phyloP scores from a whole-genome alignment of 2,113 vertebrate genomes.

The Passer domesticus region DNA sequence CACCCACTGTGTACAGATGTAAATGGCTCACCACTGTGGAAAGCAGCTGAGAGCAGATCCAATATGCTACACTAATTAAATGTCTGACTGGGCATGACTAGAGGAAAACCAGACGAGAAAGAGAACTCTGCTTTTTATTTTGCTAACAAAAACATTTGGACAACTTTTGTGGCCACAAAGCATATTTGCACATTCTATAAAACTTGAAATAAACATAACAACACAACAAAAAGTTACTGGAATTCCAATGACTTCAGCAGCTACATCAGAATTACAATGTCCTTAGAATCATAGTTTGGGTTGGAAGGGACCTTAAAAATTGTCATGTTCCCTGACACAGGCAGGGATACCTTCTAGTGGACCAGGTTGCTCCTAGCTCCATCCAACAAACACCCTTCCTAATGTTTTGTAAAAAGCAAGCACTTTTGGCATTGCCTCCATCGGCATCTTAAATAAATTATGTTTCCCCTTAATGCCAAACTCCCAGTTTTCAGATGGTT shows the following conservation, averaged over 20 bases:
- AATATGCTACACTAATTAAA: background rate
- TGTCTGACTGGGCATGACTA: background rate
- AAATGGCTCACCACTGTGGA: background rate
- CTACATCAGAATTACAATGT: background rate
- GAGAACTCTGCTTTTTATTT: background rate
- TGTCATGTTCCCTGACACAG: too few relatives aligned
- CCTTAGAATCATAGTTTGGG: background rate
- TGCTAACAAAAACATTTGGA: background rate
- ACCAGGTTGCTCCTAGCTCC: background rate
- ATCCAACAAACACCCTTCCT: background rate
- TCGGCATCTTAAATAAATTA: background rate
- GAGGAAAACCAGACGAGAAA: background rate
- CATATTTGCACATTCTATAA: background rate
- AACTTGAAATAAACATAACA: background rate
- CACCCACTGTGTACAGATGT: constrained; percentile 5
- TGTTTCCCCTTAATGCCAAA: background rate
- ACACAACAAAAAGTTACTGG: background rate
- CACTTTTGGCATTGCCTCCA: background rate
- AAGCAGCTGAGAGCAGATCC: background rate
- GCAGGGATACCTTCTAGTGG: background rate
- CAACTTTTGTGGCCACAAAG: background rate
- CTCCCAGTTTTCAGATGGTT: background rate
- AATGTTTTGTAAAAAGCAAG: background rate
- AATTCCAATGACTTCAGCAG: background rate
- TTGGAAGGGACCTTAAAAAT: background rate